Evolutionary conservation across 1,140 invertebrate genomes (phyloP).

Genomic region (Leptinotarsa undecemlineata): DNA sequence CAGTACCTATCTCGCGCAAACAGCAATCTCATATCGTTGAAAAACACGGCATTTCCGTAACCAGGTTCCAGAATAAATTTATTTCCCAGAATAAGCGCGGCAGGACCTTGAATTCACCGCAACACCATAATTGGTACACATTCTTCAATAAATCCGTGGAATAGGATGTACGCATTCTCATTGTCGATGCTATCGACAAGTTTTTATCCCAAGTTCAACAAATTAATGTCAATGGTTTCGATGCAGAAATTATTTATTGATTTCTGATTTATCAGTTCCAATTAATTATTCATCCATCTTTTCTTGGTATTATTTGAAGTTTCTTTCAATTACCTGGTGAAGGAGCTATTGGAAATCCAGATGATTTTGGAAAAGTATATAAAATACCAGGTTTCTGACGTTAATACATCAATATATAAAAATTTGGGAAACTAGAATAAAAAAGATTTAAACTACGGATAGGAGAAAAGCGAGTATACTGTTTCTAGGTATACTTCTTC

Average conservation of each 20-base stretch:
- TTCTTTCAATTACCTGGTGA: too few relatives aligned
- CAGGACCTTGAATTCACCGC: constrained; percentile 1
- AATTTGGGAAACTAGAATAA: too few relatives aligned
- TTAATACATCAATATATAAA: too few relatives aligned
- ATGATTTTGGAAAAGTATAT: too few relatives aligned
- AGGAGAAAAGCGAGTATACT: too few relatives aligned
- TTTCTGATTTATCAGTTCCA: too few relatives aligned
- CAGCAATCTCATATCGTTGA: constrained; percentile 1
- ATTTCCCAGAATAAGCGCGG: neutral
- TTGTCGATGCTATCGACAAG: neutral
- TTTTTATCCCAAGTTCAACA: neutral
- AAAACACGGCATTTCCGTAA: constrained; percentile 2
- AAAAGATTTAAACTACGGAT: too few relatives aligned
- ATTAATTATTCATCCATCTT: too few relatives aligned
- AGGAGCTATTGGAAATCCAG: too few relatives aligned
- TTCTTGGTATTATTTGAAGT: too few relatives aligned
- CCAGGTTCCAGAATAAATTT: neutral
- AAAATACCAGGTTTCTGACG: too few relatives aligned
- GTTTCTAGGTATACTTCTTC: too few relatives aligned
- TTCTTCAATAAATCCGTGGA: constrained; percentile 1
- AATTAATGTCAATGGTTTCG: neutral
- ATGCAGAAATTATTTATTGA: neutral
- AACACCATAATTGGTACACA: neutral
- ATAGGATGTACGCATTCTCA: neutral
- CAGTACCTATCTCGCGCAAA: neutral